phyloP scores from a whole-genome alignment of 2,113 vertebrate species.

The Euleptes europaea region DNA sequence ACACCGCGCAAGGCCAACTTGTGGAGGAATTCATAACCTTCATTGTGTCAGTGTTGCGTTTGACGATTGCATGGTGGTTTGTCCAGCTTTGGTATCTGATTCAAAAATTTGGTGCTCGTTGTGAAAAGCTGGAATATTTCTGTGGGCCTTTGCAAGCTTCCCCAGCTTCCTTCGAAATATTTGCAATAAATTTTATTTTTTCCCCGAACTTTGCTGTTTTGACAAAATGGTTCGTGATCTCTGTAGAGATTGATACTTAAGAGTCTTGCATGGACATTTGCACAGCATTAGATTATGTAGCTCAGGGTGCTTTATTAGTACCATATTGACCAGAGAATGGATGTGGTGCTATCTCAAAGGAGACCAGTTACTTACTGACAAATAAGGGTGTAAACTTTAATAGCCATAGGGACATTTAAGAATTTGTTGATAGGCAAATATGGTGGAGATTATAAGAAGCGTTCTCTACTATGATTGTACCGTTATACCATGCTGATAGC shows the following conservation, averaged over 20 bases:
- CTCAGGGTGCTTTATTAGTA: neutral
- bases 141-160: neutral
- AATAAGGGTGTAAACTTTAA: neutral
- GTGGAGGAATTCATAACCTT: neutral
- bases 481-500: neutral
- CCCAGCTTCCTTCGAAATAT: neutral
- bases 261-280: neutral
- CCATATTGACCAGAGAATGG: neutral
- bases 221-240: neutral
- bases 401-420: neutral
- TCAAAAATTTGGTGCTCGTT: neutral
- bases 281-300: neutral
- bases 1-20: fast-evolving
- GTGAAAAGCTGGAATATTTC: neutral
- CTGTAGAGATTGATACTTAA: neutral
- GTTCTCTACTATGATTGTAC: neutral
- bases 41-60: neutral
- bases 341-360: neutral
- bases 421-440: neutral
- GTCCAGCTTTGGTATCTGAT: neutral
- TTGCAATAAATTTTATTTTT: neutral
- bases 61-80: neutral
- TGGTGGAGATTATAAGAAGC: neutral
- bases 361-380: neutral
- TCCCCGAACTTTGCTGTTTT: neutral